Percentiles rank a stretch among this genome's conserved stretches.
Conservation (phyloP, 2,888 invertebrate species). For the Drosophila antonietae region DNA sequence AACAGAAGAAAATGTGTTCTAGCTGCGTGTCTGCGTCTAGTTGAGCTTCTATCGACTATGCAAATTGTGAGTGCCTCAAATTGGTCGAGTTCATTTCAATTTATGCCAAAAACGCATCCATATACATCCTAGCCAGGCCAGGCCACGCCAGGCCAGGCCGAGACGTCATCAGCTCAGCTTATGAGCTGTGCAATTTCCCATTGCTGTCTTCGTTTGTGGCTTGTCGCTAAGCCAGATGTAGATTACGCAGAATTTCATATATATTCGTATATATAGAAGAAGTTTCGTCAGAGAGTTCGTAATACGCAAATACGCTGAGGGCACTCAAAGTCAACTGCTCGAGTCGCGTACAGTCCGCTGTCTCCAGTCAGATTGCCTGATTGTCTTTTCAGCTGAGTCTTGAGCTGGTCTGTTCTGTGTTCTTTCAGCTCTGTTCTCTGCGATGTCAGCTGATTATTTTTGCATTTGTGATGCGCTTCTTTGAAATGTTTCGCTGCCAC, state of each 20-base stretch:
- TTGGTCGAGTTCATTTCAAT: conserved; percentile 74
- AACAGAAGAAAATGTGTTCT: not conserved
- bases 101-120: conserved; percentile 62
- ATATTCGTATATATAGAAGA: conserved; percentile 29
- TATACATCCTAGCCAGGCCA: not conserved
- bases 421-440: not conserved
- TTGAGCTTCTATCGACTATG: conserved; percentile 22
- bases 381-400: conserved; percentile 44
- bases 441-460: conserved; percentile 73
- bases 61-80: conserved; percentile 50
- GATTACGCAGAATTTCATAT: conserved; percentile 74
- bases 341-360: conserved; percentile 33
- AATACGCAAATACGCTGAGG: conserved; percentile 65
- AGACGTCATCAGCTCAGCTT: conserved; percentile 20
- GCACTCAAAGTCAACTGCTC: conserved; percentile 62
- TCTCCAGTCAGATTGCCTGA: conserved; percentile 47
- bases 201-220: conserved; percentile 16
- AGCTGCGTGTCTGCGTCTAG: not conserved
- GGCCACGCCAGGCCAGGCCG: not conserved
- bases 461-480: conserved; percentile 77
- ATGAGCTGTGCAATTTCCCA: conserved; percentile 24
- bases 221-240: conserved; percentile 69
- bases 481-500: conserved; percentile 33
- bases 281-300: conserved; percentile 27
- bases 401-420: conserved; percentile 9